phyloP scores from a whole-genome alignment of 1,140 invertebrate genomes.

The Hycleus phaleratus region DNA sequence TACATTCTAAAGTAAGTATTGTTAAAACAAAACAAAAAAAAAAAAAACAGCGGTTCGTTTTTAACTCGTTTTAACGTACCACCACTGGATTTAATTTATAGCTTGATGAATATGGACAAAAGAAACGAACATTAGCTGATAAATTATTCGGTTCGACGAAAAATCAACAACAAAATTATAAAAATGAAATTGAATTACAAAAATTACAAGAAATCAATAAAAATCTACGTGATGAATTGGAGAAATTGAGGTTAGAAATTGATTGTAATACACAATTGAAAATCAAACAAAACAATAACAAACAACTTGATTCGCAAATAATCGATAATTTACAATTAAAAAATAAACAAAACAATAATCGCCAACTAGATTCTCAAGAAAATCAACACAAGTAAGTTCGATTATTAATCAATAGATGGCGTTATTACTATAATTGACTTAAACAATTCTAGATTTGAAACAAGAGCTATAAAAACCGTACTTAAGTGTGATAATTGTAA shows the following conservation, averaged over 20 bases:
- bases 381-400: background rate
- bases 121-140: constrained; percentile 56
- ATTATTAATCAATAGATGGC: background rate
- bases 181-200: constrained; percentile 35
- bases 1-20: constrained; percentile 55
- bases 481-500: too few species aligned
- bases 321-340: too few species aligned
- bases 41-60: background rate
- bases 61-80: too few species aligned
- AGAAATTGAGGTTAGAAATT: constrained; percentile 36
- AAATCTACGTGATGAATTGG: constrained; percentile 41
- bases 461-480: too few species aligned
- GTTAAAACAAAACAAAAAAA: constrained; percentile 2
- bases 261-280: background rate
- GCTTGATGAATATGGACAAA: constrained; percentile 52
- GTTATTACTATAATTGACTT: too few species aligned
- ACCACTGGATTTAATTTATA: constrained; percentile 17
- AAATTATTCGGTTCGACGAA: constrained; percentile 56
- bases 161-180: constrained; percentile 40
- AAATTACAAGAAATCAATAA: constrained; percentile 29
- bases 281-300: too few species aligned
- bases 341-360: too few species aligned
- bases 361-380: background rate
- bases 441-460: too few species aligned
- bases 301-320: too few species aligned